A percentile compares a stretch with the other conserved stretches of the same genome.
These are phyloP conservation scores for Pomphorhynchus laevis DNA, from an alignment of 1,140 invertebrate genomes.

Conservation along the genomic window DNA sequence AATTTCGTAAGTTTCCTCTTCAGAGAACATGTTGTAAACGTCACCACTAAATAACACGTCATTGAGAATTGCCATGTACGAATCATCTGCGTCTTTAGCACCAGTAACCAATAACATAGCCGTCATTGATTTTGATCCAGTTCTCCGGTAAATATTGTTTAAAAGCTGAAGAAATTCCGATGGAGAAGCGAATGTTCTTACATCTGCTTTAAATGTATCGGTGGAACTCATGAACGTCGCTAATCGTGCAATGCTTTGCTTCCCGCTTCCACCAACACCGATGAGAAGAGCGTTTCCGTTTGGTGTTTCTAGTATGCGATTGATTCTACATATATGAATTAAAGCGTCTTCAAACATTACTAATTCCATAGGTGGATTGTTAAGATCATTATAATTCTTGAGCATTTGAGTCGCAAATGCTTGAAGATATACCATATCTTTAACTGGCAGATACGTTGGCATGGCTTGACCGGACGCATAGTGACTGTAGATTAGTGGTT, in stretches of 20 bases:
- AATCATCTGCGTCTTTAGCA: neutral
- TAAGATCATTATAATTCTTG: slow-evolving; percentile 9
- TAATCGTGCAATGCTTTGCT: neutral
- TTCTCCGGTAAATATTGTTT: neutral
- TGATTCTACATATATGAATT: neutral
- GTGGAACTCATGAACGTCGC: neutral
- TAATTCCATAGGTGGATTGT: neutral
- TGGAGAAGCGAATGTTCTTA: neutral
- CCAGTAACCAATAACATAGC: neutral
- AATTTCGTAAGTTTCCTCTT: slow-evolving; percentile 1
- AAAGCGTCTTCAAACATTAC: neutral
- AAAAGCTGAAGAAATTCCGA: neutral
- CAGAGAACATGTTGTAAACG: neutral
- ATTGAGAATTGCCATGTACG: neutral
- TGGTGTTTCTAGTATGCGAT: neutral
- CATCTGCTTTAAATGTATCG: neutral
- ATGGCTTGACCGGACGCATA: neutral
- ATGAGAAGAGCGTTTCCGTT: neutral
- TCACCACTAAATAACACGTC: neutral
- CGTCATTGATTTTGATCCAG: neutral
- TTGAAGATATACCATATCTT: neutral
- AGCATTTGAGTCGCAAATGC: neutral
- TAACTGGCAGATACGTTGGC: slow-evolving; percentile 5
- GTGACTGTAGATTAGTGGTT: neutral
- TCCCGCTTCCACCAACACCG: neutral